Evolutionary conservation across 2,113 vertebrate species (phyloP).

Genomic region (Cynopterus brachyotis): DNA sequence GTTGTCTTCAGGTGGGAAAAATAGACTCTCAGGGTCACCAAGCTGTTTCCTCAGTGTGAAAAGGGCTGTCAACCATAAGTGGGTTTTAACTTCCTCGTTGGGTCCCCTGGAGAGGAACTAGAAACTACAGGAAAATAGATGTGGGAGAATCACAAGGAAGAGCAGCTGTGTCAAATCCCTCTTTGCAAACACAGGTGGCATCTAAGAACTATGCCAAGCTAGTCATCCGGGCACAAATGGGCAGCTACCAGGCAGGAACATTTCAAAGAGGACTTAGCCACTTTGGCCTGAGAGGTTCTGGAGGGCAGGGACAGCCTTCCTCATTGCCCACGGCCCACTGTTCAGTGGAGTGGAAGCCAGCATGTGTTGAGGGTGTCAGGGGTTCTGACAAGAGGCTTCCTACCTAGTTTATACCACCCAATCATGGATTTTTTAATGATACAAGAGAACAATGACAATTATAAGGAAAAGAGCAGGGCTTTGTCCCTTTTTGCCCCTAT

Average conservation of each 20-base stretch:
- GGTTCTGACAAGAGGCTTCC: neutral
- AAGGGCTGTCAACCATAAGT: neutral
- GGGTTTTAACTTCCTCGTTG: neutral
- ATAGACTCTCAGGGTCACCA: neutral
- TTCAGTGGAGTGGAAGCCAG: too few relatives aligned
- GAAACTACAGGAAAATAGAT: fast-evolving
- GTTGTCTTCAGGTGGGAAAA: neutral
- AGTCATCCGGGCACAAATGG: neutral
- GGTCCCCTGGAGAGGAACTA: neutral
- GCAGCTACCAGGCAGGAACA: too few relatives aligned
- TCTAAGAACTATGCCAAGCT: neutral
- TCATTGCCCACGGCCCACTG: neutral
- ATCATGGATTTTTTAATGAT: neutral
- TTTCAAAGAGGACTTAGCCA: neutral
- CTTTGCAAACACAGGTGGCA: slow-evolving; percentile 6
- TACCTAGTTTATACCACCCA: neutral
- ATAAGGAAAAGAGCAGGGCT: fast-evolving
- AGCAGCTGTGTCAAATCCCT: neutral
- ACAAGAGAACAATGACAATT: neutral
- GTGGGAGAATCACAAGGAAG: neutral
- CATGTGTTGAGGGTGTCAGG: too few relatives aligned
- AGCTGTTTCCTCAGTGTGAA: neutral
- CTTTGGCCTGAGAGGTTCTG: neutral
- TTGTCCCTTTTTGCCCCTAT: neutral
- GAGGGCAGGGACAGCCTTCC: neutral